A percentile compares a stretch with the other conserved stretches of the same genome.
These are phyloP conservation scores for Arbacia lixula DNA, from an alignment of 53 echinoderm and acorn worm species.

Conservation along the genomic window DNA sequence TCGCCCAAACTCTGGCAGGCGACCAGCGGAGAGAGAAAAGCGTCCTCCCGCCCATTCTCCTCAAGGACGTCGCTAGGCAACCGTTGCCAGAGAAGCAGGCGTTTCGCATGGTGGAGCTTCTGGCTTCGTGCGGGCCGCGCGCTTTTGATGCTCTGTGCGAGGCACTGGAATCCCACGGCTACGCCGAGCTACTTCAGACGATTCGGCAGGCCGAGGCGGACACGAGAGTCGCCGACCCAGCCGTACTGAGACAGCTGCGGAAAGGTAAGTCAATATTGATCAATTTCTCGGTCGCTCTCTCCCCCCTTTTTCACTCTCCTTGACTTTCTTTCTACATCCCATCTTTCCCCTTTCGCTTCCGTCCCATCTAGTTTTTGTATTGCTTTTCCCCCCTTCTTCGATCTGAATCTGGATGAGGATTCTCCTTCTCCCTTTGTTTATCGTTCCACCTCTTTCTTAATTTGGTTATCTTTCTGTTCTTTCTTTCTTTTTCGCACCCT, in stretches of 20 bases:
- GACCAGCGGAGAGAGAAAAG: slow-evolving; percentile 1
- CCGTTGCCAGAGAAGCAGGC: slow-evolving; percentile 42
- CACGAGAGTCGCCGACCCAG: slow-evolving; percentile 31
- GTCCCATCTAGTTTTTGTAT: neutral
- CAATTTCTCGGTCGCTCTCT: neutral
- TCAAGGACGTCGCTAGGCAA: slow-evolving; percentile 45
- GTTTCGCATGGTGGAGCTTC: slow-evolving; percentile 43
- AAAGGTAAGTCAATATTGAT: slow-evolving; percentile 23
- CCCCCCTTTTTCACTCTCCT: neutral
- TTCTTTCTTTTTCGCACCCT: too few relatives aligned
- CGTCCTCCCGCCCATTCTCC: slow-evolving; percentile 38
- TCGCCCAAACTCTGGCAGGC: slow-evolving; percentile 16
- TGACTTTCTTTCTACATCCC: neutral
- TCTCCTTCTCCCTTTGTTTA: too few relatives aligned
- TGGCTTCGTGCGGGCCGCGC: slow-evolving; percentile 53
- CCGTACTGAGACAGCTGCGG: slow-evolving; percentile 25
- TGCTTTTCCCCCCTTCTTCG: neutral
- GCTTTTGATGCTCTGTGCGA: slow-evolving; percentile 44
- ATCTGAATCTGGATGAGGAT: too few relatives aligned
- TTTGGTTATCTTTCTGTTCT: too few relatives aligned
- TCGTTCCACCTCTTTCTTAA: too few relatives aligned
- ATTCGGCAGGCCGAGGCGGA: slow-evolving; percentile 26
- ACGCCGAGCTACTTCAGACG: slow-evolving; percentile 17
- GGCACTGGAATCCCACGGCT: slow-evolving; percentile 14
- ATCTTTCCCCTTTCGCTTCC: neutral